Conservation (phyloP, 1,140 invertebrate species). For the Babylonia areolata region DNA sequence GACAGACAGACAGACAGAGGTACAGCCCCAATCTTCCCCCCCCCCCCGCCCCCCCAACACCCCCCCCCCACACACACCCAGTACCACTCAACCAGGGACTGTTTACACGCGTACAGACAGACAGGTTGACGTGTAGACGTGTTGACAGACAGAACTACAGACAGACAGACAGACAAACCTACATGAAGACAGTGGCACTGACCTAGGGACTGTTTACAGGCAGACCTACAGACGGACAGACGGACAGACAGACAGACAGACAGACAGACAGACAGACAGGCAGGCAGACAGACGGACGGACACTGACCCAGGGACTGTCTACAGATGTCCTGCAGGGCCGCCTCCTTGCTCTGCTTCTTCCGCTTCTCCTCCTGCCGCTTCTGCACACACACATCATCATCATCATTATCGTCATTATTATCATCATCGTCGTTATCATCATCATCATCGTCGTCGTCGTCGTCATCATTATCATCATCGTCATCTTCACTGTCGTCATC, state of each 20-base stretch:
- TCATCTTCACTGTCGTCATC: not conserved
- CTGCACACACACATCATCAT: slow-evolving; percentile 43
- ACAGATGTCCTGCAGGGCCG: slow-evolving; percentile 49
- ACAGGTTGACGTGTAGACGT: not conserved
- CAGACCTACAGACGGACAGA: not conserved
- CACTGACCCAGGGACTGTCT: slow-evolving; percentile 56
- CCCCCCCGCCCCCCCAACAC: too few species aligned
- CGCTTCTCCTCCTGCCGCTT: slow-evolving; percentile 48
- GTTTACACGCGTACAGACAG: not conserved
- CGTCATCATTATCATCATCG: not conserved
- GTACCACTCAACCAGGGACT: too few species aligned
- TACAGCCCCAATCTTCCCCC: too few species aligned
- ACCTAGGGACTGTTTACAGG: too few species aligned
- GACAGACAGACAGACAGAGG: not conserved
- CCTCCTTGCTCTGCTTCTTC: slow-evolving; percentile 46
- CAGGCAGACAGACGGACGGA: not conserved
- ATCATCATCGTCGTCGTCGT: not conserved
- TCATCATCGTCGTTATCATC: not conserved
- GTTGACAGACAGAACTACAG: not conserved
- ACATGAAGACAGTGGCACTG: too few species aligned
- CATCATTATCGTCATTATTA: not conserved
- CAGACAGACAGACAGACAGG: not conserved
- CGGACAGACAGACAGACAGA: not conserved
- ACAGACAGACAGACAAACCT: not conserved
- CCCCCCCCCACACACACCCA: too few species aligned